Evolutionary conservation across 2,797 vertebrate genomes (phyloP), one percentile per base, ranked within the genome.

Genomic region (Scleropages formosus): DNA sequence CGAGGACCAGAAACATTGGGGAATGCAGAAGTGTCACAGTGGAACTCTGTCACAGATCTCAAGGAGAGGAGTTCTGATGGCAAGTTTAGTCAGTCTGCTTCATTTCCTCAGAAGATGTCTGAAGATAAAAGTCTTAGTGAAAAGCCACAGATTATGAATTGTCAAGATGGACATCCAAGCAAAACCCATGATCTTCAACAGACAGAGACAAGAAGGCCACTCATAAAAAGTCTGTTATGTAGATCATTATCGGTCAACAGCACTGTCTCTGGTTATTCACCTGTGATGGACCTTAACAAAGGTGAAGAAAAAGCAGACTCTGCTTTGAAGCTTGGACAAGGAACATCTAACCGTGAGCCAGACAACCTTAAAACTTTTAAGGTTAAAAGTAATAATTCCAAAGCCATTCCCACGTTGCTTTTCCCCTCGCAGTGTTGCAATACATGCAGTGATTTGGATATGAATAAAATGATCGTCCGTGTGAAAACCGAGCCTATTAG

Each of bases 171-270:
- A 78, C 90, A 90, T n/a, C 93, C 91, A 72, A 81, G 87, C 66
- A 89, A 89, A 44, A 74, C 89, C 64, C 85, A 81, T 26, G 85
- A 91, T 44, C 90, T 85, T 72, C 91, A 84, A 82, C 95, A 93
- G 81, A 91, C 86, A 69, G 96, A 98, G 84, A 88, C 95, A 80
- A 98, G 96, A 1, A 96, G 97, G 59, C 96, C 96, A 0, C 95
- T 98, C 3, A 96, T 99, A 63, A 99, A 98, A 90, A 98, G 96
- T 85, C 93, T 98, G 0, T 95, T 98, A 49, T 89, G 95, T 47
- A 92, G 96, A 77, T 98, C 96, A 0, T 80, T 99, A 76, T 98
- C 96, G 12, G 95, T 98, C 96, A 96, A 98, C 85, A 98, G 97
- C 86, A 95, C 96, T 0, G 93, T 99, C 82, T 96, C 96, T 0